A percentile compares a stretch with the other conserved stretches of the same genome.
These are phyloP conservation scores for Acleris emargana DNA, from an alignment of 2,888 invertebrate species.

Conservation along the genomic window DNA sequence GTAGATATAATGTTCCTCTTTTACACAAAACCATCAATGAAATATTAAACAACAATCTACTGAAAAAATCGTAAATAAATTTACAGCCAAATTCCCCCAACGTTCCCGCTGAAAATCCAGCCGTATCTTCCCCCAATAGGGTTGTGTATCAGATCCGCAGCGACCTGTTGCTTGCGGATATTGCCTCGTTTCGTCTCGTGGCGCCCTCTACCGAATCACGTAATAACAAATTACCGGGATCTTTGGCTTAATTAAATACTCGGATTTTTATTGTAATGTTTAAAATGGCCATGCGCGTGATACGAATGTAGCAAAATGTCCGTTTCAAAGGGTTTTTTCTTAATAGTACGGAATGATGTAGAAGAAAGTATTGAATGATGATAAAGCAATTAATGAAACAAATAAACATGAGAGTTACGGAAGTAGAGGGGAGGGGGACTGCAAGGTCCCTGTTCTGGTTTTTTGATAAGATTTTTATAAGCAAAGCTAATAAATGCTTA, in stretches of 20 bases:
- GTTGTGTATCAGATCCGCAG: constrained; percentile 1
- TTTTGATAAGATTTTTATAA: no score
- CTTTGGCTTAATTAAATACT: constrained; percentile 72
- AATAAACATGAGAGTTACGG: not conserved
- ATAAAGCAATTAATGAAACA: not conserved
- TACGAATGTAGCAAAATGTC: no score
- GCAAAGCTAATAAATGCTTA: no score
- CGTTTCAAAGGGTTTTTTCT: no score
- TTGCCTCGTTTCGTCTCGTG: constrained; percentile 64
- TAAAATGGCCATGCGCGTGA: not conserved
- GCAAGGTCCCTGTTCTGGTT: not conserved
- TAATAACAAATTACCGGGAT: constrained; percentile 68
- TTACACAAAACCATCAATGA: constrained; percentile 7
- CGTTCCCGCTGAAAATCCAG: constrained; percentile 11
- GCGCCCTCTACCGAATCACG: constrained; percentile 70
- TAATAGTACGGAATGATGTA: no score
- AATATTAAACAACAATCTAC: constrained; percentile 29
- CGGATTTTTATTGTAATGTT: constrained; percentile 36
- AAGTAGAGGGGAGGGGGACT: not conserved
- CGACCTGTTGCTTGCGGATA: constrained; percentile 79
- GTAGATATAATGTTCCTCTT: no score
- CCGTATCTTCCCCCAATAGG: constrained; percentile 2
- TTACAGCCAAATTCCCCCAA: constrained; percentile 47
- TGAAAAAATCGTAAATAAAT: constrained; percentile 47
- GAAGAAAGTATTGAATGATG: no score